Base-by-base conservation (phyloP, 2,888 invertebrate species). In the Limnephilus lunatus region DNA sequence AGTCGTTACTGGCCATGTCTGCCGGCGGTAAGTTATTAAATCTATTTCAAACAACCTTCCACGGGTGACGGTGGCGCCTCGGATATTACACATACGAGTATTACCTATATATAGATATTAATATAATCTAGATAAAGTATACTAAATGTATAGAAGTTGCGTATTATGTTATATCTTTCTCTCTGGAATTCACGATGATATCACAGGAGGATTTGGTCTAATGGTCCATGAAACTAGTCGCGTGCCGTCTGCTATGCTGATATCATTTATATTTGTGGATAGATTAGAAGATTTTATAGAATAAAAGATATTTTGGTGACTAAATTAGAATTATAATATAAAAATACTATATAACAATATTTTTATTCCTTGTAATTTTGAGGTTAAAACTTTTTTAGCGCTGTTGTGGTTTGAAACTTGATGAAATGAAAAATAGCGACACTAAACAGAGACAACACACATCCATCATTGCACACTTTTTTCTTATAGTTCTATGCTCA, bases 31-130 rank as follows among this genome's bases (percentile, higher is more conserved):
- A 85, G 87, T 87, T 87, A 87, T 85, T 85, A 87, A 87, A 53
- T 87, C 87, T 87, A 85, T 85, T 85, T 32, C 32, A 4, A 53
- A 53, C 19, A 53, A 31, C 87, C 87, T 87, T 87, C 87, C 88
- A 82, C 88, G 82, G 91, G 88, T 81, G 90, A 39, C 39, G 44
- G 68, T 88, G 88, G 91, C 91, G 88, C 91, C 87, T 91, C 82
- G 82, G 82, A 88, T 88, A 88, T 44, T 85, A 85, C 35, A n/a
- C 19, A 85, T 35, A 39, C 39, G 32, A 32, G 32, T 32, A 44
- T 39, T 39, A 85, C 68, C 4, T 44, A 44, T 2, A 9, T 39
- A 32, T 39, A 32, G 2, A 9, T 25, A 68, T 68, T 68, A 68
- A 68, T 25, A 25, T n/a, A n/a, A 68, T 68, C 68, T 68, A n/a